Evolutionary conservation across 2,113 vertebrate species (phyloP), one percentile per base, ranked within the genome.

Genomic region (Phalacrocorax aristotelis): DNA sequence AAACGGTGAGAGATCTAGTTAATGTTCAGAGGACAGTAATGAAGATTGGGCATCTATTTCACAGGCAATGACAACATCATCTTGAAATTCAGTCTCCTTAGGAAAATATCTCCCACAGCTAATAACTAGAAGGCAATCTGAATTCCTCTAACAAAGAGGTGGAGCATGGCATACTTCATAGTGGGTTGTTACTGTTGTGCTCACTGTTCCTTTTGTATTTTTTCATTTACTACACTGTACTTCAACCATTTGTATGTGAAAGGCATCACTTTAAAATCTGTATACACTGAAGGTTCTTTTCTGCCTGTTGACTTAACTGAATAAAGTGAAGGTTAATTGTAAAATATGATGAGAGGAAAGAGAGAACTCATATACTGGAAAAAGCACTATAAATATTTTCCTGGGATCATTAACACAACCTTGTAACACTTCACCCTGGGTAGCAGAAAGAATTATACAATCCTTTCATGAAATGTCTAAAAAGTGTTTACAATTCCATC

Each of bases 311-410:
- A 71, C 87, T 92, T 83, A 62, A 82, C 18, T 66, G 79, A 88
- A 65, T 32, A 51, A 92, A 83, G 49, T 16, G 44, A 62, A 94
- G 78, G 72, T 34, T 77, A 71, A 71, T 80, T 2, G 2, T 88
- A 87, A 93, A 96, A 60, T 26, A 83, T 3, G 6, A 68, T 1
- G 32, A 79, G 77, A 82, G 85, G 75, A 69, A 82, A 36, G 78
- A 69, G 51, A 87, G 87, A 76, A 80, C 55, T 77, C 81, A 32
- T 36, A 58, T 7, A 27, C 71, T 97, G 93, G 95, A 95, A 97
- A 95, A 96, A 95, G 93, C 71, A 88, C 91, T 95, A 83, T 77
- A 97, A 96, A 95, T 95, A 85, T 96, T 88, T 96, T 78, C 91
- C 87, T 51, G 64, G 79, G 78, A 87, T 96, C 94, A 71, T 61